These are phyloP conservation scores for Nematolebias whitei DNA, from an alignment of 2,113 vertebrate species.

Conservation along the genomic window DNA sequence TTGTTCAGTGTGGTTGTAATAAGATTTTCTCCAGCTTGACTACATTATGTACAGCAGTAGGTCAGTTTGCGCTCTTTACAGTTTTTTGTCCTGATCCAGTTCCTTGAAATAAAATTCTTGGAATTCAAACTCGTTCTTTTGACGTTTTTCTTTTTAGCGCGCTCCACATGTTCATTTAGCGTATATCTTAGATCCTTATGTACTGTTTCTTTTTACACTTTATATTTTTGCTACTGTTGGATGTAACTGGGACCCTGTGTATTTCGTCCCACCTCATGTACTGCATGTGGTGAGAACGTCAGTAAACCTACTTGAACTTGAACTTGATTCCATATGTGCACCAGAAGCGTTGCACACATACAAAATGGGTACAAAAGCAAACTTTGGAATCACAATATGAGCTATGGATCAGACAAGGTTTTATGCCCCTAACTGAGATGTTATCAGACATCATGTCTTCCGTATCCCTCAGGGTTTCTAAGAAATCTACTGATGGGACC, in stretches of 20 bases:
- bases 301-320: no score
- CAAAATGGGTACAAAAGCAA: not conserved
- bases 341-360: not conserved
- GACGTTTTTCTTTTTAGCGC: not conserved
- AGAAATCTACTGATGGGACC: slow-evolving; percentile 62
- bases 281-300: no score
- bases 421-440: slow-evolving; percentile 41
- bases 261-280: no score
- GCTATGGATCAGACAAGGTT: slow-evolving; percentile 30
- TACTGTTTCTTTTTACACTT: no score
- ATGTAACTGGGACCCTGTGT: no score
- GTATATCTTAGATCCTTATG: no score
- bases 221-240: no score
- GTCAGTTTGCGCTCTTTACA: slow-evolving; percentile 26
- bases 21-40: slow-evolving; percentile 37
- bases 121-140: not conserved
- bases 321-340: not conserved
- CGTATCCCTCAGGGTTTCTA: slow-evolving; percentile 45
- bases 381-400: slow-evolving; percentile 28
- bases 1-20: slow-evolving; percentile 33
- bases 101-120: slow-evolving; percentile 18
- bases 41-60: slow-evolving; percentile 20
- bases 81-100: slow-evolving; percentile 12
- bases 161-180: not conserved
- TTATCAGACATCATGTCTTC: slow-evolving; percentile 48